Percentiles rank a stretch among this genome's conserved stretches.
Evolutionary conservation across 2,888 invertebrate species (phyloP).

Genomic region (Rotaria socialis): DNA sequence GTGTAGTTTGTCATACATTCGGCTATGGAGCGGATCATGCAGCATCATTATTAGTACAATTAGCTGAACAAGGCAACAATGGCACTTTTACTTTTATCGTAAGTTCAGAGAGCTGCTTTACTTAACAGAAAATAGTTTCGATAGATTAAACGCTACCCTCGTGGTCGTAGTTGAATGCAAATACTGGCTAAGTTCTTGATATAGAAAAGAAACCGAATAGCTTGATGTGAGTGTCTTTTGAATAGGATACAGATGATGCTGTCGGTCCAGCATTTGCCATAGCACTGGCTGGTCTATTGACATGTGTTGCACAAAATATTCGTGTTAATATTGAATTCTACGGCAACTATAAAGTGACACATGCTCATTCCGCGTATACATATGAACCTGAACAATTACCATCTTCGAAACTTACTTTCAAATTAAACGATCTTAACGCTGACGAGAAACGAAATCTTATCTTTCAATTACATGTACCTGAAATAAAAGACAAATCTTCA

Average conservation of each 20-base stretch:
- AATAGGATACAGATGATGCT: neutral
- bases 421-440: neutral
- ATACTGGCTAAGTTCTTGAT: too few species aligned
- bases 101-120: neutral
- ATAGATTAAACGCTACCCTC: too few species aligned
- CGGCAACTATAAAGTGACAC: neutral
- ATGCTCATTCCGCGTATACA: neutral
- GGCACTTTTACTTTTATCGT: conserved; percentile 17
- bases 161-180: too few species aligned
- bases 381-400: conserved; percentile 1
- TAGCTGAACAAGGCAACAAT: neutral
- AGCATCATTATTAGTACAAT: neutral
- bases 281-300: neutral
- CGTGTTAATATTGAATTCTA: neutral
- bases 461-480: neutral
- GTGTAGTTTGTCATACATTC: neutral
- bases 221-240: neutral
- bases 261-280: neutral
- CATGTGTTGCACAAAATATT: conserved; percentile 11
- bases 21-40: neutral
- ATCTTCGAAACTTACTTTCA: neutral
- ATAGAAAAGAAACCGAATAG: too few species aligned
- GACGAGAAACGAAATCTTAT: neutral
- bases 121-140: neutral
- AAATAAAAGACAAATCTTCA: neutral